A percentile compares a stretch with the other conserved stretches of the same genome.
Evolutionary conservation across 2,113 vertebrate genomes (phyloP).

Genomic region (Hemichromis elongatus): DNA sequence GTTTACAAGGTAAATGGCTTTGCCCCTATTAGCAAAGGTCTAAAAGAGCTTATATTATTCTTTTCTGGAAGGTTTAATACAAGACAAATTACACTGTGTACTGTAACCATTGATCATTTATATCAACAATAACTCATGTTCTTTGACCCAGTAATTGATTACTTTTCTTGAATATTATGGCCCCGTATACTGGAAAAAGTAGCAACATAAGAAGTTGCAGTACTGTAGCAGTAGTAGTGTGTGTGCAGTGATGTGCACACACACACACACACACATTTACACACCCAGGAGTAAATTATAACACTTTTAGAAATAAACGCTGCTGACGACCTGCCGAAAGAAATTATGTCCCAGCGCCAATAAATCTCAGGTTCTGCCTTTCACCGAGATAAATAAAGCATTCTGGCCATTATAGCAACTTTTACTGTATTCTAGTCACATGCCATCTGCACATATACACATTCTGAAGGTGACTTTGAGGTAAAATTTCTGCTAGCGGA

Average conservation of each 20-base stretch:
- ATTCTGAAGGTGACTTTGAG: constrained; percentile 43
- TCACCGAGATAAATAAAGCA: constrained; percentile 16
- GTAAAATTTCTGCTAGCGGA: not conserved
- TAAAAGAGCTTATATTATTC: not conserved
- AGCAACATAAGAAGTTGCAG: not conserved
- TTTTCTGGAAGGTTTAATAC: not conserved
- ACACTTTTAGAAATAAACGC: constrained; percentile 17
- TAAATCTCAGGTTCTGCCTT: constrained; percentile 6
- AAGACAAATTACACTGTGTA: not conserved
- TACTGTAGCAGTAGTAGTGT: not conserved
- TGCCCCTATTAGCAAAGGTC: not conserved
- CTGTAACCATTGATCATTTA: not conserved
- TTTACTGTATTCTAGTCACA: constrained; percentile 27
- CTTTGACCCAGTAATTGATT: not conserved
- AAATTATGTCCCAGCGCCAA: constrained; percentile 22
- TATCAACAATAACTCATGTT: not conserved
- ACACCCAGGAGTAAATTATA: not conserved
- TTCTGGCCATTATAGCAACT: constrained; percentile 1
- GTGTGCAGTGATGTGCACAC: not conserved
- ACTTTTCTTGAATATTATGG: not conserved
- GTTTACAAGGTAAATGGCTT: not conserved
- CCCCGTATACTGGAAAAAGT: not conserved
- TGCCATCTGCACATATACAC: not conserved
- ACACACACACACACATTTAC: not conserved
- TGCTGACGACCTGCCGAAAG: constrained; percentile 24